A percentile compares a stretch with the other conserved stretches of the same genome.
Evolutionary conservation across 37 sponge, comb jelly and placozoan genomes (phyloP).

Genomic region (Halisarca cf. caerulea): DNA sequence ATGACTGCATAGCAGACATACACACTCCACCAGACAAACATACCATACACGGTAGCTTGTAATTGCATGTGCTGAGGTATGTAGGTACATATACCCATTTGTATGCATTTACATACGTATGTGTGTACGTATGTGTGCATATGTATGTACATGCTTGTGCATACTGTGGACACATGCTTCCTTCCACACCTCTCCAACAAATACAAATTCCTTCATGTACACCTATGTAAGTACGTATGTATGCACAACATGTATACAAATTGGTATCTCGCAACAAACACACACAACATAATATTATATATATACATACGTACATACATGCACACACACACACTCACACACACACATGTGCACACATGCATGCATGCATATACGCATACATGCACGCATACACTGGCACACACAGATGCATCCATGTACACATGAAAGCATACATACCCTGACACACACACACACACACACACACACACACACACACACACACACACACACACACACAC

Average conservation of each 20-base stretch:
- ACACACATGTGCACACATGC: no score
- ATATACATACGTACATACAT: conserved; percentile 1
- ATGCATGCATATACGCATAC: no score
- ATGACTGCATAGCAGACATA: no score
- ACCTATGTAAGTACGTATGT: no score
- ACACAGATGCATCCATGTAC: conserved; percentile 21
- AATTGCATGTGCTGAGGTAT: no score
- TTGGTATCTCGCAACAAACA: not conserved
- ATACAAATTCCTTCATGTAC: no score
- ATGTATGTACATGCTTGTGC: not conserved
- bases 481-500: no score
- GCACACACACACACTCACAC: conserved; percentile 20
- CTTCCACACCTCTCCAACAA: no score
- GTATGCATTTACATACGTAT: not conserved
- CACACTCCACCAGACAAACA: no score
- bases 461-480: conserved; percentile 11
- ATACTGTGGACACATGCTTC: no score
- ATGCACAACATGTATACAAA: not conserved
- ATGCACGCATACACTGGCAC: not conserved
- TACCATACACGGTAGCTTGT: no score
- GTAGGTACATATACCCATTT: no score
- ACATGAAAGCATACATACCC: conserved; percentile 11
- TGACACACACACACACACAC: conserved; percentile 14
- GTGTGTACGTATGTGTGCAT: not conserved
- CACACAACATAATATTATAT: not conserved